Evolutionary conservation across 2,797 vertebrate genomes (phyloP).

Genomic region (Chromis chromis): DNA sequence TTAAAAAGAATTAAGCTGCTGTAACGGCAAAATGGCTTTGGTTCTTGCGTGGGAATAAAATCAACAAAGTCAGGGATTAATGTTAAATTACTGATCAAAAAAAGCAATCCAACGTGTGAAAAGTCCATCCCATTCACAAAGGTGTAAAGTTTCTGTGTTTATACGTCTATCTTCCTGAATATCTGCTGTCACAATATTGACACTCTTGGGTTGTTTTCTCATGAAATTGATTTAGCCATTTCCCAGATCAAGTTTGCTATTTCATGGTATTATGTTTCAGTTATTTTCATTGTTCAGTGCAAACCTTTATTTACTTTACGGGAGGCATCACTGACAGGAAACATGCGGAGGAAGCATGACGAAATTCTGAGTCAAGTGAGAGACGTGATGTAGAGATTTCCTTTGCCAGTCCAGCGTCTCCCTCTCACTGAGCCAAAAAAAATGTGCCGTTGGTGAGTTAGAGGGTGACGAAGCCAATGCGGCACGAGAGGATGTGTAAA

Average conservation of each 20-base stretch:
- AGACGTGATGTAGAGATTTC: slow-evolving; percentile 30
- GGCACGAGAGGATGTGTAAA: slow-evolving; percentile 19
- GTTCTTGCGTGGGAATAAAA: slow-evolving; percentile 16
- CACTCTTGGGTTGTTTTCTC: slow-evolving; percentile 29
- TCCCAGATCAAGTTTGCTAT: slow-evolving; percentile 50
- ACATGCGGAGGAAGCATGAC: slow-evolving; percentile 52
- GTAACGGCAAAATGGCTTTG: neutral
- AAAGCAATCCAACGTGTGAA: neutral
- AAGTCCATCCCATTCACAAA: slow-evolving; percentile 11
- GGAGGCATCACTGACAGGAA: slow-evolving; percentile 58
- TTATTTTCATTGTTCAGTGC: slow-evolving; percentile 21
- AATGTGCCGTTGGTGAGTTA: slow-evolving; percentile 43
- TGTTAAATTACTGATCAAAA: slow-evolving; percentile 11
- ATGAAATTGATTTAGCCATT: slow-evolving; percentile 2
- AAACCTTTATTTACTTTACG: slow-evolving; percentile 48
- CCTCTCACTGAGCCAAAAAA: slow-evolving; percentile 30
- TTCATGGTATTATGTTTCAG: slow-evolving; percentile 37
- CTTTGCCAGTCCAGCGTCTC: slow-evolving; percentile 10
- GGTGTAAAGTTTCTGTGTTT: slow-evolving; percentile 43
- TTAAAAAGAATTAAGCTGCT: slow-evolving; percentile 15
- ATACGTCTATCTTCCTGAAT: slow-evolving; percentile 36
- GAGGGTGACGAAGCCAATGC: slow-evolving; percentile 40
- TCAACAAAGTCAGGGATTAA: neutral
- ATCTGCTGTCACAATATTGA: slow-evolving; percentile 53
- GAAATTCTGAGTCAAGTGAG: slow-evolving; percentile 72